Base-by-base conservation (phyloP, 2,888 invertebrate species). In the Beris chalybata region DNA sequence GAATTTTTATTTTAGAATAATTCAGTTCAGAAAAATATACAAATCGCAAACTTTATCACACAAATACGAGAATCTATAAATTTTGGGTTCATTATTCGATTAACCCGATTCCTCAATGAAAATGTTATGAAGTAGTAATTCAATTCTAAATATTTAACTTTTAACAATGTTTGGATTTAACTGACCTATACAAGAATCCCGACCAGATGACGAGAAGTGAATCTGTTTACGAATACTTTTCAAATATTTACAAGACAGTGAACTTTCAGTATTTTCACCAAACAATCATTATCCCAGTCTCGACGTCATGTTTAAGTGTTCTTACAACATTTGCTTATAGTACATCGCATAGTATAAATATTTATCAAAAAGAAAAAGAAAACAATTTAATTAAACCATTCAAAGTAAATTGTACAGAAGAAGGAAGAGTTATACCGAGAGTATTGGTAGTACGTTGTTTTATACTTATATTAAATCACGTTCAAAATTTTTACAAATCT, bases 241-340 rank as follows among this genome's bases (percentile, higher is more conserved):
- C 47, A 67, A 67, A 67, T 67, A 67, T 67, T 67, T 67, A 67
- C 67, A 64, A 67, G 67, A 61, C 67, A 67, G 58, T 67, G 67
- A 67, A 67, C 67, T 67, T 64, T 22, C 64, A 57, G 64, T 58
- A 22, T 61, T 61, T 61, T 50, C 61, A 61, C 61, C 61, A 61
- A 61, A 61, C 61, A 61, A 61, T 61, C 61, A 52, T 50, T 61
- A 52, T 52, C 29, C 52, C 56, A 38, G 50, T 43, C 52, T 38
- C 22, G 22, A 56, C 50, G 43, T 50, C 50, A 38, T 32, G 52
- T 52, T 43, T 61, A 61, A 61, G 61, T 61, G 52, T 61, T 50
- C 61, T 61, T 61, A 61, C 48, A 59, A 59, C 61, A 61, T 61
- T 61, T 61, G 61, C 61, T 61, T 61, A 50, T 61, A 38, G 38